Evolutionary conservation across 2,888 invertebrate genomes (phyloP).

Genomic region (Eristalis pertinax): DNA sequence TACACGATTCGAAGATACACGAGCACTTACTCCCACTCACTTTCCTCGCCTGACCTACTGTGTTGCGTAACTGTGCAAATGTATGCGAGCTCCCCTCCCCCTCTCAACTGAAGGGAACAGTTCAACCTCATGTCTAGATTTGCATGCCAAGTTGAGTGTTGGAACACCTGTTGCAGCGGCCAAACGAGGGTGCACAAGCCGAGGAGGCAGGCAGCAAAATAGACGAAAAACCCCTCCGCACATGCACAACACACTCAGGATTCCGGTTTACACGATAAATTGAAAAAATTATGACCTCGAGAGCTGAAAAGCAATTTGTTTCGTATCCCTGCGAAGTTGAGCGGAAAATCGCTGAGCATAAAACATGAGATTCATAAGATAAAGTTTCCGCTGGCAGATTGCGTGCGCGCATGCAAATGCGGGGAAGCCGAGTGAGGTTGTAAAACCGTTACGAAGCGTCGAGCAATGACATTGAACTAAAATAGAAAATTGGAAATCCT

Average conservation of each 20-base stretch:
- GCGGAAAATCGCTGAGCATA: conserved; percentile 65
- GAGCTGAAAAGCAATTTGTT: conserved; percentile 66
- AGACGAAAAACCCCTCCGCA: conserved; percentile 40
- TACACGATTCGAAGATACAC: background rate
- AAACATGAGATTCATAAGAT: conserved; percentile 69
- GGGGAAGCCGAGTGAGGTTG: background rate
- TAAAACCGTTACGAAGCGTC: conserved; percentile 11
- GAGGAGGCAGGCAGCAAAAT: background rate
- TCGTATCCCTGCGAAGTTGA: conserved; percentile 56
- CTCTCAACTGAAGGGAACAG: background rate
- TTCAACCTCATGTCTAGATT: conserved; percentile 44
- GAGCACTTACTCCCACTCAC: background rate
- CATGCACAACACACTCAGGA: conserved; percentile 29
- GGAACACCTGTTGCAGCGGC: conserved; percentile 60
- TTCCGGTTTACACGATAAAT: conserved; percentile 66
- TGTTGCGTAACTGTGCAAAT: conserved; percentile 51
- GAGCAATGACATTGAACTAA: conserved; percentile 49
- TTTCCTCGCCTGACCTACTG: background rate
- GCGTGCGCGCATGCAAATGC: conserved; percentile 30
- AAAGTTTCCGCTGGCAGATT: conserved; percentile 36
- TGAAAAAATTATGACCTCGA: conserved; percentile 71
- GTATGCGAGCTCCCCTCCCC: conserved; percentile 13
- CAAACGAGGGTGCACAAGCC: background rate
- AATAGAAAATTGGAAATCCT: conserved; percentile 10
- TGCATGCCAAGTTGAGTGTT: conserved; percentile 64